These are phyloP conservation scores for Saccostrea glomerata DNA, from an alignment of 1,140 invertebrate genomes.

Conservation along the genomic window DNA sequence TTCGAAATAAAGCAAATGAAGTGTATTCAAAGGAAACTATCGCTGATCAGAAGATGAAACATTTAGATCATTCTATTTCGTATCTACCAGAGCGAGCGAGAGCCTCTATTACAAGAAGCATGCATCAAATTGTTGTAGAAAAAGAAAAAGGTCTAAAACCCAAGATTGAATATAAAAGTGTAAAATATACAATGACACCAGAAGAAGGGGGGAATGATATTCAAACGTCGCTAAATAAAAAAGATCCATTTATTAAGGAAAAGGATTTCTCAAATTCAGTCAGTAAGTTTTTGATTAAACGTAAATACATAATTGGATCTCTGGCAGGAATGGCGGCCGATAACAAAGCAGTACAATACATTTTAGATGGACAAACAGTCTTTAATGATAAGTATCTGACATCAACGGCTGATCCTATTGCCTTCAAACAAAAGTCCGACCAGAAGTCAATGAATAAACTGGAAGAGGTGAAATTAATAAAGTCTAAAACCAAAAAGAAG, in stretches of 20 bases:
- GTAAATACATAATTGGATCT: conserved; percentile 11
- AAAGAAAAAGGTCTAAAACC: conserved; percentile 14
- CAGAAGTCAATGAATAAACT: not conserved
- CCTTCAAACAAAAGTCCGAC: conserved; percentile 5
- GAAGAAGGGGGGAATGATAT: not conserved
- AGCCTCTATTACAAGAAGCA: conserved; percentile 9
- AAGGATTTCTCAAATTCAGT: not conserved
- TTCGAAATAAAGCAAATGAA: conserved; percentile 18
- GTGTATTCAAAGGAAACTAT: not conserved
- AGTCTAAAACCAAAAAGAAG: not conserved
- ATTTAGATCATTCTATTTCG: not conserved
- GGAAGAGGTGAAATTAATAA: conserved; percentile 10
- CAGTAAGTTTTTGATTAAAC: conserved; percentile 28
- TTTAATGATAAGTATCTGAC: conserved; percentile 23
- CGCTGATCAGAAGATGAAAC: not conserved
- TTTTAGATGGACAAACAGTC: not conserved
- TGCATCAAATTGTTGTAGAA: conserved; percentile 24
- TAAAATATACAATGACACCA: conserved; percentile 13
- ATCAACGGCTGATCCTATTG: conserved; percentile 13
- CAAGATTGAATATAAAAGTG: conserved; percentile 28
- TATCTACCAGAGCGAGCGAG: not conserved
- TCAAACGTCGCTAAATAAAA: not conserved
- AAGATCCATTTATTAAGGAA: not conserved
- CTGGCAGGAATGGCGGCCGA: not conserved
- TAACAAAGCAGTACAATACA: not conserved